Evolutionary conservation across 2,797 vertebrate genomes (phyloP), one percentile per base, ranked within the genome.

Genomic region (Gobionotothen gibberifrons): DNA sequence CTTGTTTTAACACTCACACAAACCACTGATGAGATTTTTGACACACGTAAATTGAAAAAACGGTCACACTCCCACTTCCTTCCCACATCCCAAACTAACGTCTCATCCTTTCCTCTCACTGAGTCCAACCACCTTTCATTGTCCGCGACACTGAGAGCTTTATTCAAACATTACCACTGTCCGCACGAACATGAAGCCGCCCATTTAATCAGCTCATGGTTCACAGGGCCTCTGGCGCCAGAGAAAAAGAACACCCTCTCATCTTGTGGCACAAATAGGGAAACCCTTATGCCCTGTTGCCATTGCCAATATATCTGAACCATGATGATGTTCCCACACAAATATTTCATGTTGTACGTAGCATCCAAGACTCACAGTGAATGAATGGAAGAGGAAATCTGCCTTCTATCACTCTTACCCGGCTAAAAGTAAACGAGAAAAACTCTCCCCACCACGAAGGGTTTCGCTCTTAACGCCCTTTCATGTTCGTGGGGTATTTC

Each of bases 311-410:
- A 92, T 89, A 87, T 88, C 59, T 58, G 16, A 86, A 77, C 79
- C 88, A 42, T 79, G 89, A 90, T 93, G 93, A 93, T 93, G 89
- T 93, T 93, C 92, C 93, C 91, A 93, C 89, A 93, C 88, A 94
- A 94, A 94, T 92, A 93, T 93, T 92, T 92, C 89, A 85, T 55
- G 90, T 89, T 76, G 82, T 83, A 86, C n/a, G 53, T 72, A 64
- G 81, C 89, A 87, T 94, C 93, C 93, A 94, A 93, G 76, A 93
- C 91, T 79, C 89, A 93, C 92, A 92, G 78, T 19, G 85, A 22
- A 90, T 90, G 89, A 93, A 91, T 90, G 81, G 85, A 72, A 85
- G 87, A 92, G 93, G 93, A 93, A 93, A 92, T 85, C 93, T 94
- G 93, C 68, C 66, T 92, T 93, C 75, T 91, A 90, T 94, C 93